These are phyloP conservation scores for Carassius carassius DNA, from an alignment of 2,113 vertebrate genomes.

Conservation along the genomic window DNA sequence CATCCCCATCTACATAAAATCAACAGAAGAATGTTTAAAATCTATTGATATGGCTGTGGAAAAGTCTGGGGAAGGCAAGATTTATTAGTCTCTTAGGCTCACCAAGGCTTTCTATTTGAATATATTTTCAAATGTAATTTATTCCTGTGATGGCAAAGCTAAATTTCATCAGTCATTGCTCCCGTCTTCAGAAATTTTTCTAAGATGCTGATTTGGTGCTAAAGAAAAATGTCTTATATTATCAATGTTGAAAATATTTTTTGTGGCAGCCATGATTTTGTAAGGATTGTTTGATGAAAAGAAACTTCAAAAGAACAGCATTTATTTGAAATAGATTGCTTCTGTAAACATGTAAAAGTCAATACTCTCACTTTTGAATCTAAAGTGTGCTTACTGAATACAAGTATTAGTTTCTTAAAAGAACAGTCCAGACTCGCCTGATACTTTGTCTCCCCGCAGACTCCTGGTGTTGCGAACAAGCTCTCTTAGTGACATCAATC, in stretches of 20 bases:
- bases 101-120: not conserved
- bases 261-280: not conserved
- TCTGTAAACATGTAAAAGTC: not conserved
- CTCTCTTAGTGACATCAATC: constrained; percentile 71
- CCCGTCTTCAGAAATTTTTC: not conserved
- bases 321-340: not conserved
- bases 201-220: not conserved
- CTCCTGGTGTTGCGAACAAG: constrained; percentile 54
- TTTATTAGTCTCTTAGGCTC: not conserved
- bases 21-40: not conserved
- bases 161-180: not conserved
- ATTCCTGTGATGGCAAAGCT: not conserved
- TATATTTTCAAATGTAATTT: not conserved
- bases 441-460: constrained; percentile 55
- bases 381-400: not conserved
- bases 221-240: not conserved
- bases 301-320: not conserved
- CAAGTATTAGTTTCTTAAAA: not conserved
- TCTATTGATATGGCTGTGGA: not conserved
- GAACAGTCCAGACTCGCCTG: constrained; percentile 14
- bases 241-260: not conserved
- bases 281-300: not conserved
- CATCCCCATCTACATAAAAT: constrained; percentile 57
- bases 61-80: not conserved
- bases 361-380: not conserved